Evolutionary conservation across 2,797 vertebrate species (phyloP).

Genomic region (Rhinophrynus dorsalis): DNA sequence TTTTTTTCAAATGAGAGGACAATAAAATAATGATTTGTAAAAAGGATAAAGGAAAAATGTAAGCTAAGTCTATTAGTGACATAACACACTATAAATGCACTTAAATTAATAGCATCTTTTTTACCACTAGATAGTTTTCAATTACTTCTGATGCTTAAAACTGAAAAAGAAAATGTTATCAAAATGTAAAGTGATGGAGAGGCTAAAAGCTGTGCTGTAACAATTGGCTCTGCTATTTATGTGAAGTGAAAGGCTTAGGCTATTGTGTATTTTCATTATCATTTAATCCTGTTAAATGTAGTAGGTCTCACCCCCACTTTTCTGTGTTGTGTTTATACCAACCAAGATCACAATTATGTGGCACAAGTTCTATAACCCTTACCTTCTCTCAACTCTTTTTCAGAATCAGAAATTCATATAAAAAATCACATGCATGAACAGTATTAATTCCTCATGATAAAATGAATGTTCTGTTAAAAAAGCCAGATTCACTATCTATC

Average conservation of each 20-base stretch:
- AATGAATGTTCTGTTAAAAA: too few species aligned
- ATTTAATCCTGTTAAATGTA: conserved; percentile 53
- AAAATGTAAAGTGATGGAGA: conserved; percentile 53
- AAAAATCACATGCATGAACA: too few species aligned
- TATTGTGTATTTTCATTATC: conserved; percentile 39
- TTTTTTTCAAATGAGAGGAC: conserved; percentile 63
- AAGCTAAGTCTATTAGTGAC: conserved; percentile 64
- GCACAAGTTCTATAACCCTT: conserved; percentile 7
- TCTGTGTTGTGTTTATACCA: conserved; percentile 25
- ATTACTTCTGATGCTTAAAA: conserved; percentile 62
- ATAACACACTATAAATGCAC: conserved; percentile 62
- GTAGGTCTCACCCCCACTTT: background rate
- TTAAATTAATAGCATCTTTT: conserved; percentile 67
- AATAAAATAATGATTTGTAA: conserved; percentile 66
- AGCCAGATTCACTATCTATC: too few species aligned
- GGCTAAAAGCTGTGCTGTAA: conserved; percentile 50
- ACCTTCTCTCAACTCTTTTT: background rate
- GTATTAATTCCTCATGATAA: too few species aligned
- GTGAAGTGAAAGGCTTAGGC: conserved; percentile 45
- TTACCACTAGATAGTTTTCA: conserved; percentile 65
- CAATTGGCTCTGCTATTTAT: conserved; percentile 18
- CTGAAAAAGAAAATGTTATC: conserved; percentile 55
- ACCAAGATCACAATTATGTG: conserved; percentile 12
- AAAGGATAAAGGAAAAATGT: conserved; percentile 65
- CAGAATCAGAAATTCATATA: too few species aligned